Percentiles rank a stretch among this genome's conserved stretches.
These are phyloP conservation scores for Babyrousa celebensis DNA, from an alignment of 2,797 vertebrate species.

Conservation along the genomic window DNA sequence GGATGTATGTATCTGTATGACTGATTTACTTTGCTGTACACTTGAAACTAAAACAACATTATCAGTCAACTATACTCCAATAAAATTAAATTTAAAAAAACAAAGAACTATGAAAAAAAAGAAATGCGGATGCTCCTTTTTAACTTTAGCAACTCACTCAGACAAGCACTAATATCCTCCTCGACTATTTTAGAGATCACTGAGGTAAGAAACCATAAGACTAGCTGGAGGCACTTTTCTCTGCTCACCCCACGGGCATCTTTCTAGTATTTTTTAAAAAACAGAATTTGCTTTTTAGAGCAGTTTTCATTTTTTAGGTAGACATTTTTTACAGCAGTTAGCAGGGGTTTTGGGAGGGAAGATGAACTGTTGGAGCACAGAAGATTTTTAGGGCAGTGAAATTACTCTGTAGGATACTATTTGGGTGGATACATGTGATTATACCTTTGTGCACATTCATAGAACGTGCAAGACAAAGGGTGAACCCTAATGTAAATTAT, in stretches of 20 bases:
- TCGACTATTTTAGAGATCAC: not conserved
- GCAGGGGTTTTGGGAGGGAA: no score
- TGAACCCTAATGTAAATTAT: not conserved
- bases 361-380: not conserved
- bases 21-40: no score
- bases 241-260: not conserved
- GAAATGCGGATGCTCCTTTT: not conserved
- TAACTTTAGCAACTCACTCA: not conserved
- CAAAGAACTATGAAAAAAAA: not conserved
- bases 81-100: no score
- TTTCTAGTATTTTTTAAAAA: not conserved
- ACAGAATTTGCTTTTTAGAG: not conserved
- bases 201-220: not conserved
- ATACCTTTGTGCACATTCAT: not conserved
- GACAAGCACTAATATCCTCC: not conserved
- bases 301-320: not conserved
- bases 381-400: not conserved
- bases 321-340: not conserved
- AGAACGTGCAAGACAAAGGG: not conserved
- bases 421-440: not conserved
- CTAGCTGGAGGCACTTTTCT: not conserved
- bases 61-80: no score
- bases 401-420: not conserved
- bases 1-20: no score
- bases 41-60: no score